Evolutionary conservation across 2,113 vertebrate genomes (phyloP), one percentile per base, ranked within the genome.

Genomic region (Pelmatolapia mariae): DNA sequence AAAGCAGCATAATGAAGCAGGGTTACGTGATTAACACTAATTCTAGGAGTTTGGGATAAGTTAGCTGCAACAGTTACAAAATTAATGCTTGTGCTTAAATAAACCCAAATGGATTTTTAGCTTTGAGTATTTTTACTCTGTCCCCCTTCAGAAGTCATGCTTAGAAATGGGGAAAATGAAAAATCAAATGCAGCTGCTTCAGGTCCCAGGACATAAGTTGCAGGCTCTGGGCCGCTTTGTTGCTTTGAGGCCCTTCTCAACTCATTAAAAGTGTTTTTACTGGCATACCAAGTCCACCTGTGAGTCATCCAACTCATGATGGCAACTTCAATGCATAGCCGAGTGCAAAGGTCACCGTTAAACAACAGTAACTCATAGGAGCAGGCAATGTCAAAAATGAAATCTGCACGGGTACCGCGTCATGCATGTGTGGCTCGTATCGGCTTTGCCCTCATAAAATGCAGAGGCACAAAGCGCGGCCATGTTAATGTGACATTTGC

Each of bases 121-220:
- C 0, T 31, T 36, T 40, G 54, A 89, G 56, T 86, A 40, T 40
- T 86, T 88, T 92, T 90, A 89, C 61, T 81, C 85, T 53, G 38
- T 84, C 86, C 66, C 26, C 26, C 71, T 87, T 53, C 68, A 86
- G 89, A 93, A 87, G 76, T 91, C 87, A 88, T 73, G 63, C 66
- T 81, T 81, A 91, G 86, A 92, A 91, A 91, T 82, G 56, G 78
- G n/a, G 88, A 43, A 90, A 94, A 94, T 89, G 61, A 87, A 93
- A 91, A 93, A 94, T 93, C 85, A 90, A 92, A 91, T 29, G 59
- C 94, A 94, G 93, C 90, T 95, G 94, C 86, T 85, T 68, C 59
- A 91, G 83, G 88, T 90, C 56, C 76, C 6, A 29, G 38, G 63
- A 68, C 80, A 54, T 19, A 85, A 80, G 83, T 87, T 87, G 84